Conservation (phyloP, 2,797 vertebrate species). For the Argentina silus region DNA sequence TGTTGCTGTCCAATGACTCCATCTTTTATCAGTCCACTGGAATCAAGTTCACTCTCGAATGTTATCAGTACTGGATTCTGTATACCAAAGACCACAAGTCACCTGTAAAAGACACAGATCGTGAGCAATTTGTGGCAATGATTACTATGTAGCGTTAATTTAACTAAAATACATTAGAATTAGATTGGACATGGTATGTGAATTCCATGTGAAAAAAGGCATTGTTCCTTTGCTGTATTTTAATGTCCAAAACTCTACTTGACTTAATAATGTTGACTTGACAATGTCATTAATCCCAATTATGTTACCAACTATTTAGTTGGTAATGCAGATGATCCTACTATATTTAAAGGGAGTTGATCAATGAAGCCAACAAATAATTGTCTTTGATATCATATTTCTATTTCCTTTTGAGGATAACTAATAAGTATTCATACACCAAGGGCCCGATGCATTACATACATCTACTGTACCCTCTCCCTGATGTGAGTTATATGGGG, state of each 20-base stretch:
- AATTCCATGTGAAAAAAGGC: too few species aligned
- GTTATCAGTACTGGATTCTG: constrained; percentile 63
- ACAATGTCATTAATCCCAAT: neutral
- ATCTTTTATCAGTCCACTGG: constrained; percentile 46
- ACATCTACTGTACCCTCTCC: constrained; percentile 20
- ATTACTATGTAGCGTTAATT: constrained; percentile 54
- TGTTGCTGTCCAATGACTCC: constrained; percentile 28
- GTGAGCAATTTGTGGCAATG: constrained; percentile 43
- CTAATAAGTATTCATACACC: neutral
- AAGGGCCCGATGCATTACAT: constrained; percentile 16
- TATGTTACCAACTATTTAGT: neutral
- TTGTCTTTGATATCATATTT: neutral
- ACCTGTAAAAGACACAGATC: constrained; percentile 54
- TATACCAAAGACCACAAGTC: constrained; percentile 63
- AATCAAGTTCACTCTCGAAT: constrained; percentile 52
- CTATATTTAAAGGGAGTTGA: neutral
- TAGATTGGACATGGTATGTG: neutral
- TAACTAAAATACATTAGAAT: neutral
- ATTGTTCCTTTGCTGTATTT: neutral
- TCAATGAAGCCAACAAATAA: neutral
- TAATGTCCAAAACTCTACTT: too few species aligned
- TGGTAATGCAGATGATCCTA: neutral
- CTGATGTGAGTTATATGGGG: constrained; percentile 54
- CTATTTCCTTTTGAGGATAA: constrained; percentile 9
- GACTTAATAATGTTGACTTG: neutral